These are phyloP conservation scores for Parnassius glacialis DNA, from an alignment of 2,888 invertebrate genomes.

Conservation along the genomic window DNA sequence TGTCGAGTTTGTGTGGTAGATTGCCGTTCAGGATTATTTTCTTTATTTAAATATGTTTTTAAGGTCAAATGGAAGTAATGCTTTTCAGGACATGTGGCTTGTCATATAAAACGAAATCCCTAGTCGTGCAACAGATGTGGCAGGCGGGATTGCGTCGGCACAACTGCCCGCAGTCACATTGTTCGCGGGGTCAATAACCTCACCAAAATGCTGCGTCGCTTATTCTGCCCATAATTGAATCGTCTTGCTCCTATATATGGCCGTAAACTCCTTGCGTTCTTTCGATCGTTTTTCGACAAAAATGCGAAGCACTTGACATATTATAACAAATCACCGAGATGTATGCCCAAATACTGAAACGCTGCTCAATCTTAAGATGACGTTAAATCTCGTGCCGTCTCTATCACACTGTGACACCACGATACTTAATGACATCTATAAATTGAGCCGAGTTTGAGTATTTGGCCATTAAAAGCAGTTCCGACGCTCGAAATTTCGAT, in stretches of 20 bases:
- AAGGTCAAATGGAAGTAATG: constrained; percentile 20
- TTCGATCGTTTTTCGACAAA: constrained; percentile 62
- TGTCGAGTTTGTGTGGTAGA: too few relatives aligned
- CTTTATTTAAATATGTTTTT: constrained; percentile 2
- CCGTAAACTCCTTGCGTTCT: constrained; percentile 59
- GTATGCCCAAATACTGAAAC: not conserved
- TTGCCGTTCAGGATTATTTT: not conserved
- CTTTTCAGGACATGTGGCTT: constrained; percentile 47
- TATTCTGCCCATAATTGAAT: constrained; percentile 78
- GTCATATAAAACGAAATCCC: constrained; percentile 63
- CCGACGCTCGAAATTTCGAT: constrained; percentile 38
- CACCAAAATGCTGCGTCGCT: constrained; percentile 73
- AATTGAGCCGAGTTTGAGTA: too few relatives aligned
- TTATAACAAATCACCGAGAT: constrained; percentile 42
- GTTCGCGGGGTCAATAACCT: constrained; percentile 76
- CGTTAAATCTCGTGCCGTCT: too few relatives aligned
- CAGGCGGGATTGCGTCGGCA: constrained; percentile 46
- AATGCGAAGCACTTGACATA: constrained; percentile 50
- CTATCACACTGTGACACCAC: too few relatives aligned
- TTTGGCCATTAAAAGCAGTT: constrained; percentile 27
- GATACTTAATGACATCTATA: too few relatives aligned
- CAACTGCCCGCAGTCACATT: constrained; percentile 60
- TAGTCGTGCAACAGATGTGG: constrained; percentile 65
- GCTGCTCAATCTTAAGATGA: too few relatives aligned
- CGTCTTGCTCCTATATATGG: constrained; percentile 69